Evolutionary conservation across 2,888 invertebrate species (phyloP).

Genomic region (Bugulina stolonifera): DNA sequence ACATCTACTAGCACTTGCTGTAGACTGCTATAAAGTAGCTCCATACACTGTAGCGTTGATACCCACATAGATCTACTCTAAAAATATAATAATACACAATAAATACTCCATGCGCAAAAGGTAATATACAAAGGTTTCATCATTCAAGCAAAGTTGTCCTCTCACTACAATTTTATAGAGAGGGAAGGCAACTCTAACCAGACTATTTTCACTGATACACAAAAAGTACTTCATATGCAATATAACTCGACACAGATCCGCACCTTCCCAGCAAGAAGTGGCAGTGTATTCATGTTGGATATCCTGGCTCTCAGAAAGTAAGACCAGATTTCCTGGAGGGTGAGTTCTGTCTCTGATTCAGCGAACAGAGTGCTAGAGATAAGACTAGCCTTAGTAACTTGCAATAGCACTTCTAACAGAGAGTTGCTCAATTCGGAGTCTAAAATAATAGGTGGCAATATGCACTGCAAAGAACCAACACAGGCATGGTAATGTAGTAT

Average conservation of each 20-base stretch:
- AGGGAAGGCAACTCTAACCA: too few species aligned
- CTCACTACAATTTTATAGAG: too few species aligned
- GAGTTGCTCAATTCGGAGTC: neutral
- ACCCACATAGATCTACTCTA: slow-evolving; percentile 2
- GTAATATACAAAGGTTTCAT: too few species aligned
- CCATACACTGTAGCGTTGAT: neutral
- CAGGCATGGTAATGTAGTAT: too few species aligned
- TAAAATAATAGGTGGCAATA: neutral
- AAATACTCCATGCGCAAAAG: too few species aligned
- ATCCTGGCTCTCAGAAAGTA: neutral
- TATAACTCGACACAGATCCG: too few species aligned
- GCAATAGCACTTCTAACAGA: neutral
- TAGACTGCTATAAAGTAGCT: neutral
- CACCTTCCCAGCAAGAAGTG: neutral
- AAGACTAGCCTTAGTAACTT: neutral
- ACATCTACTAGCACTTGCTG: neutral
- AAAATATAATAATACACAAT: too few species aligned
- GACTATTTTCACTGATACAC: too few species aligned
- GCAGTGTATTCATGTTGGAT: neutral
- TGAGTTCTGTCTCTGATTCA: neutral
- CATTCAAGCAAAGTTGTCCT: too few species aligned
- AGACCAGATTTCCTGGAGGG: neutral
- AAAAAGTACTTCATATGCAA: too few species aligned
- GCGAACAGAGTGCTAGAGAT: neutral
- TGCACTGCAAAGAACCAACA: too few species aligned